A percentile compares a stretch with the other conserved stretches of the same genome.
phyloP scores from a whole-genome alignment of 2,113 vertebrate species.

The Pygoscelis antarcticus region DNA sequence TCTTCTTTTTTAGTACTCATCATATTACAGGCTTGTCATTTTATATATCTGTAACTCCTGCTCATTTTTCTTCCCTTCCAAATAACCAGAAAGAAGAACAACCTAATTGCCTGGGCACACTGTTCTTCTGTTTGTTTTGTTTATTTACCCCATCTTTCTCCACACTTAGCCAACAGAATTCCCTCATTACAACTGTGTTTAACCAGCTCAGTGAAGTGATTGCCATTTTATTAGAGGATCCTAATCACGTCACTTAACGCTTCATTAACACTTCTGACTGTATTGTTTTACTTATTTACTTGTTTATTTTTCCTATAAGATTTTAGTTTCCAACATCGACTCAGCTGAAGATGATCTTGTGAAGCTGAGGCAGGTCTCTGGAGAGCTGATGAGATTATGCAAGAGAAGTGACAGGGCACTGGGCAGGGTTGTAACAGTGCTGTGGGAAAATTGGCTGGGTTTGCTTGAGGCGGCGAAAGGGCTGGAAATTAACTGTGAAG shows the following conservation, averaged over 20 bases:
- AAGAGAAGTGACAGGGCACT: not conserved
- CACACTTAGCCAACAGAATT: not conserved
- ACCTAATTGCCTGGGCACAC: not conserved
- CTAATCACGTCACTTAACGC: not conserved
- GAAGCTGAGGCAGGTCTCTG: constrained; percentile 63
- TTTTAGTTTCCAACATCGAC: constrained; percentile 70
- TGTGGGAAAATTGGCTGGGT: constrained; percentile 77
- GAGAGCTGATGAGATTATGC: constrained; percentile 26
- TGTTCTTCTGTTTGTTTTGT: not conserved
- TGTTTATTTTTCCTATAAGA: constrained; percentile 43
- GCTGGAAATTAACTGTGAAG: constrained; percentile 75
- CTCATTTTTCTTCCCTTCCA: not conserved
- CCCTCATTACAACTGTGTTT: not conserved
- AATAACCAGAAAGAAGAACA: not conserved
- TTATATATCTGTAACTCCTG: not conserved
- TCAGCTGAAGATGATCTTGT: constrained; percentile 63
- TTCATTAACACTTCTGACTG: not conserved
- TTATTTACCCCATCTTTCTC: not conserved
- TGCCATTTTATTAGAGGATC: not conserved
- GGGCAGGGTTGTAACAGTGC: not conserved
- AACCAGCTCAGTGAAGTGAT: not conserved
- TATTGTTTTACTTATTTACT: not conserved
- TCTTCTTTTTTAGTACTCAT: not conserved
- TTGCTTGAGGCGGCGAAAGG: constrained; percentile 67
- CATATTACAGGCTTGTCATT: not conserved